Evolutionary conservation across 2,888 invertebrate species (phyloP).

Genomic region (Tryphoninae sp.): DNA sequence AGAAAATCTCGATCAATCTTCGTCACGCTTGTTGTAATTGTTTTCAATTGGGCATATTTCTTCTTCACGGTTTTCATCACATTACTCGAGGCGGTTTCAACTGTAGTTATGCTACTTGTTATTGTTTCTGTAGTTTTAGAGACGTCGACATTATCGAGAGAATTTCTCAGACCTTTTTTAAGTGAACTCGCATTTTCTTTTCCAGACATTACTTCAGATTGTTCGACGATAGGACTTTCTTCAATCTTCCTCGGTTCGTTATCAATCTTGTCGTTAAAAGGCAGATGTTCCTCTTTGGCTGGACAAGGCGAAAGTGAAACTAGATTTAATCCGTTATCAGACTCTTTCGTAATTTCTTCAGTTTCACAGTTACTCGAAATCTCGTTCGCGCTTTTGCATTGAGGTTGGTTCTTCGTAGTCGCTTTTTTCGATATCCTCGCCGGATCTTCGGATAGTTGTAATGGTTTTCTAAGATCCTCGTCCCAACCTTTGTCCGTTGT

Average conservation of each 20-base stretch:
- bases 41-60: constrained; percentile 75
- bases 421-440: constrained; percentile 33
- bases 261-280: neutral
- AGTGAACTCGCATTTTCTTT: neutral
- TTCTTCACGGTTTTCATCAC: constrained; percentile 69
- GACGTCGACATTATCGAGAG: neutral
- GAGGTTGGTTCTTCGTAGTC: constrained; percentile 20
- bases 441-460: constrained; percentile 58
- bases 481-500: constrained; percentile 74
- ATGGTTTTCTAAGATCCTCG: constrained; percentile 74
- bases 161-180: neutral
- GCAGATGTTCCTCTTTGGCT: neutral
- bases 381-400: constrained; percentile 31
- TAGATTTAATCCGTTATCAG: neutral
- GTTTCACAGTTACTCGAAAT: constrained; percentile 16
- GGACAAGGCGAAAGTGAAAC: too few relatives aligned
- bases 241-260: neutral
- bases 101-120: constrained; percentile 15
- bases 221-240: neutral
- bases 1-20: constrained; percentile 49
- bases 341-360: neutral
- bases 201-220: neutral
- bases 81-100: neutral
- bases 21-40: constrained; percentile 72
- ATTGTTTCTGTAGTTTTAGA: constrained; percentile 5